Evolutionary conservation across 2,797 vertebrate genomes (phyloP), one percentile per base, ranked within the genome.

Genomic region (Thamnophis elegans): DNA sequence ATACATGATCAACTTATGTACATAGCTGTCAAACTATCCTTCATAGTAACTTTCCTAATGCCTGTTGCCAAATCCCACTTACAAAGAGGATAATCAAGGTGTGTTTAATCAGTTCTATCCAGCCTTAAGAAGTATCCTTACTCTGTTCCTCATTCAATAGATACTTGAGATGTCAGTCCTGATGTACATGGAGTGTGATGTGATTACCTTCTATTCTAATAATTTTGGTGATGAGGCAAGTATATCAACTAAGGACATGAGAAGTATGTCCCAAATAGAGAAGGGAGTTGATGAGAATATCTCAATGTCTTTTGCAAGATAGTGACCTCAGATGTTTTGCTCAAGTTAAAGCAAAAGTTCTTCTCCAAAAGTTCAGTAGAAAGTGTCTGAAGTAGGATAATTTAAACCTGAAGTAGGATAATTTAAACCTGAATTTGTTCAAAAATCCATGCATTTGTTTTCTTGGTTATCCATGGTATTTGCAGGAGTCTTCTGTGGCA

Each of bases 111-210:
- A 32, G 28, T 20, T 53, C 51, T 88, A 68, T 42, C 85, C 53
- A 88, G 20, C 3, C 36, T 62, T 32, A 73, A 93, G 86, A 93
- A 90, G 89, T 54, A n/a, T 91, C 16, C 86, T 88, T 86, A 93
- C 55, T 93, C 92, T 91, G 85, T 59, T 85, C 92, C 91, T 91
- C 58, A 51, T 73, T 94, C 73, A 92, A 89, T 42, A 91, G 60
- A 91, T 68, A 85, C 87, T 91, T 92, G 53, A 94, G 90, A 58
- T 93, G 68, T 73, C 68, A 73, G 54, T 87, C 65, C 73, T 86
- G 53, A 89, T 87, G 73, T 32, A 68, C 6, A 22, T 28, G 59
- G n/a, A 73, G 42, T 86, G 86, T 86, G 86, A 91, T 88, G 91
- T 88, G 73, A 94, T 92, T 92, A 89, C 53, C 28, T 85, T 68